Evolutionary conservation across 2,888 invertebrate genomes (phyloP), one percentile per base, ranked within the genome.

Genomic region (Zaprionus obscuricornis): DNA sequence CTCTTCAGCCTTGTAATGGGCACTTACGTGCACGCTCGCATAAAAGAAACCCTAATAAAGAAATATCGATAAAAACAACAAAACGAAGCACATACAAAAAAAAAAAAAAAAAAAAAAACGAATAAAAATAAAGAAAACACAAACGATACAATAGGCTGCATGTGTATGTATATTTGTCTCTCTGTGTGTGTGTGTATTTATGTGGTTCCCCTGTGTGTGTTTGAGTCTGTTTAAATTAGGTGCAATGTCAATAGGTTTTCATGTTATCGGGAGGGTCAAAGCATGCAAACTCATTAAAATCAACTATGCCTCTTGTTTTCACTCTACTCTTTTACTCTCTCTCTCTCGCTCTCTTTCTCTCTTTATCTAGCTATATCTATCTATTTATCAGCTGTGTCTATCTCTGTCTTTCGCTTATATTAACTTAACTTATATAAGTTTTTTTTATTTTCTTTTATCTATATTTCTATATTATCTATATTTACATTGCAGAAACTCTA

Each of bases 21-120:
- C 74, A 82, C 85, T 84, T 79, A 84, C 82, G 75, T 72, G 85
- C 78, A 78, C 85, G 78, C 72, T 84, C 77, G 42, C 79, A 85
- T 78, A 85, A 85, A 81, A 74, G 85, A 81, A 79, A 79, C 79
- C 82, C 78, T 77, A 84, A 84, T 74, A 79, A 79, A 79, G 82
- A 84, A 79, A 82, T 74, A 82, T 82, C 72, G 74, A 85, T 85
- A 82, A 77, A 77, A 74, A 74, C 65, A 79, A 75, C 66, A 66
- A 73, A 82, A 62, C 55, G 59, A 58, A 57, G 27, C 20, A 49
- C 29, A 54, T 37, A 51, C 26, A 60, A 55, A 34, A 49, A 40
- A 26, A 26, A 37, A 43, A 20, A 50, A 33, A 33, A 27, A 24
- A 16, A 58, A 39, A 58, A n/a, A 8, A 46, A 42, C 49, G 26